A percentile compares a stretch with the other conserved stretches of the same genome.
Evolutionary conservation across 2,888 invertebrate species (phyloP).

Genomic region (Amblyjoppa proteus): DNA sequence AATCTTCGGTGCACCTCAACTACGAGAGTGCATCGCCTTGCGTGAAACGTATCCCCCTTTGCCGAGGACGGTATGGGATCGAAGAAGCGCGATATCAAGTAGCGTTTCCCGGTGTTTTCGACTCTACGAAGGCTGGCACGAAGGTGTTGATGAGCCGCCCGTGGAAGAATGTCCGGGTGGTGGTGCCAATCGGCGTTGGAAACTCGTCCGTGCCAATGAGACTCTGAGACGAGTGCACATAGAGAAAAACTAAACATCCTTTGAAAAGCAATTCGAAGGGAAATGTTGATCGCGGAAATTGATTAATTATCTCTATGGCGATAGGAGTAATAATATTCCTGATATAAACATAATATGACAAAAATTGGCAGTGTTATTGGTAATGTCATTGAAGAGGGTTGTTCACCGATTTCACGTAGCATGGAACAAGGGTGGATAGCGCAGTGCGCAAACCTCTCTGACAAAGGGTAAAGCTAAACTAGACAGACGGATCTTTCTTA

Average conservation of each 20-base stretch:
- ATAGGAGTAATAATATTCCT: no score
- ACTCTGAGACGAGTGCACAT: neutral
- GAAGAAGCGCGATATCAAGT: conserved; percentile 34
- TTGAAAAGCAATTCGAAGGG: neutral
- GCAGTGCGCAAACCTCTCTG: neutral
- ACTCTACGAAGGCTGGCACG: neutral
- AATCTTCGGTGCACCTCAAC: conserved; percentile 35
- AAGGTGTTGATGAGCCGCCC: no score
- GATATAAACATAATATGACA: no score
- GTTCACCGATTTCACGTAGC: no score
- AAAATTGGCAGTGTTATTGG: no score
- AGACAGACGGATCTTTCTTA: conserved; percentile 1
- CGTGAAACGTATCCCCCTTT: no score
- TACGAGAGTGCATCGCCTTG: no score
- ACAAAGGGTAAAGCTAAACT: conserved; percentile 15
- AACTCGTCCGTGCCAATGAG: conserved; percentile 31
- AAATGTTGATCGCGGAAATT: neutral
- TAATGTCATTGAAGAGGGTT: neutral
- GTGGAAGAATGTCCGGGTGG: no score
- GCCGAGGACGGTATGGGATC: conserved; percentile 28
- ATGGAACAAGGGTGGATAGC: neutral
- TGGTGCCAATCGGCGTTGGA: conserved; percentile 22
- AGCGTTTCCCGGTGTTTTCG: conserved; percentile 26
- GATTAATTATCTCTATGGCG: no score
- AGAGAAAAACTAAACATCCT: conserved; percentile 7